A percentile compares a stretch with the other conserved stretches of the same genome.
Evolutionary conservation across 2,888 invertebrate genomes (phyloP).

Genomic region (Conistra vaccinii): DNA sequence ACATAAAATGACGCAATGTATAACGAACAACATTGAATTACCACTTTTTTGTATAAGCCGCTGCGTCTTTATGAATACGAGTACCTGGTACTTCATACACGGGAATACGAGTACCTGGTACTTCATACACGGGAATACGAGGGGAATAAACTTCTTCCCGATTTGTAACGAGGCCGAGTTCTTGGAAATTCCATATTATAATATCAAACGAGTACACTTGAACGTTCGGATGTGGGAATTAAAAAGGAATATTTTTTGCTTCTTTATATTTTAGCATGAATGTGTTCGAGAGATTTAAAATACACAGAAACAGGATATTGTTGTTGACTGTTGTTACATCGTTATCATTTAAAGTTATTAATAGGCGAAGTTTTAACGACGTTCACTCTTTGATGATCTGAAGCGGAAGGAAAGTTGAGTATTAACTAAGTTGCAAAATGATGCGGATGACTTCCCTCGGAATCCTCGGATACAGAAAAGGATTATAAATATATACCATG

Average conservation of each 20-base stretch:
- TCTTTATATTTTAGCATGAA: neutral
- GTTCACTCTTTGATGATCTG: conserved; percentile 17
- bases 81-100: conserved; percentile 26
- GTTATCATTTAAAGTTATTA: conserved; percentile 43
- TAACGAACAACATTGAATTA: conserved; percentile 23
- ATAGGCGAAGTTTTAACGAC: conserved; percentile 45
- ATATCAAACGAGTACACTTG: conserved; percentile 33
- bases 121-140: conserved; percentile 12
- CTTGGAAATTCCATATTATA: conserved; percentile 31
- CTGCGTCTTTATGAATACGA: conserved; percentile 40
- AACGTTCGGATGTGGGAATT: conserved; percentile 24
- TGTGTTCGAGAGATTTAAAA: conserved; percentile 9
- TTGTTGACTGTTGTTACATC: conserved; percentile 12
- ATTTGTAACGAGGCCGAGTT: conserved; percentile 23
- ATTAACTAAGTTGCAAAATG: conserved; percentile 15
- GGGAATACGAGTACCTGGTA: conserved; percentile 28
- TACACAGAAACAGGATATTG: conserved; percentile 25
- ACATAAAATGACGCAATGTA: conserved; percentile 33
- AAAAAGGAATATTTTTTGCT: conserved; percentile 14
- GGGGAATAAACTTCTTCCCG: conserved; percentile 24
- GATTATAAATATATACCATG: neutral
- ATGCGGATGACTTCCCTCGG: neutral
- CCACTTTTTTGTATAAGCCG: conserved; percentile 7
- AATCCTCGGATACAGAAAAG: neutral
- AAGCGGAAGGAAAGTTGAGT: conserved; percentile 17